These are phyloP conservation scores for Trachymyrmex septentrionalis DNA, from an alignment of 1,140 invertebrate species.

Conservation along the genomic window DNA sequence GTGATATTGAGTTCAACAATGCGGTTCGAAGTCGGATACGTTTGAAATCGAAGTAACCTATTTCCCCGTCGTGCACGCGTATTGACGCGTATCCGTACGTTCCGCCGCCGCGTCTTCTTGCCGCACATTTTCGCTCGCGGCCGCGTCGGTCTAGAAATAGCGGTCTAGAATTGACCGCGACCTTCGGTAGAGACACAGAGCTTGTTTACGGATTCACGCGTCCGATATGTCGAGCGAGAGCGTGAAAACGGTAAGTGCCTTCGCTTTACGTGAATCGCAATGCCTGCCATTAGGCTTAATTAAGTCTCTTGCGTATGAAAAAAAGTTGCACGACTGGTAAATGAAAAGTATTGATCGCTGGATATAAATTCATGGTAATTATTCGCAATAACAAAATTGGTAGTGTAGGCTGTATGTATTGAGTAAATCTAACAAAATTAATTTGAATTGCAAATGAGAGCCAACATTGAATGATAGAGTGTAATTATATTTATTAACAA, in stretches of 20 bases:
- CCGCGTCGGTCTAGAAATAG: not conserved
- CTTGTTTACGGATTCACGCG: not conserved
- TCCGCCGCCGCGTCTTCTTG: not conserved
- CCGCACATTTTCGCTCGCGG: not conserved
- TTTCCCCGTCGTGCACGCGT: not conserved
- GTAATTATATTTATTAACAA: no score
- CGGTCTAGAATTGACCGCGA: conserved; percentile 2
- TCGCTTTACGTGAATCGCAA: not conserved
- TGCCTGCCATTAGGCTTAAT: not conserved
- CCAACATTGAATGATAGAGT: no score
- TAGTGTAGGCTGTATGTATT: no score
- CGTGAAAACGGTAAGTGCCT: conserved; percentile 82
- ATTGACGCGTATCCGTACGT: no score
- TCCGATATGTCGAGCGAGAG: conserved; percentile 83
- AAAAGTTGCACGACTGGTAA: not conserved
- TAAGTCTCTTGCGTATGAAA: not conserved
- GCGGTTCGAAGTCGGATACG: conserved; percentile 15
- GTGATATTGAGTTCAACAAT: conserved; percentile 16
- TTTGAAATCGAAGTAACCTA: conserved; percentile 40
- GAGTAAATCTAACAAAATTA: no score
- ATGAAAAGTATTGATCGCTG: not conserved
- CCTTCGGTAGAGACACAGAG: not conserved
- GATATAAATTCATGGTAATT: not conserved
- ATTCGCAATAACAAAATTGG: no score
- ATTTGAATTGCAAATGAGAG: no score